Evolutionary conservation across 2,888 invertebrate species (phyloP).

Genomic region (Sisyra terminalis): DNA sequence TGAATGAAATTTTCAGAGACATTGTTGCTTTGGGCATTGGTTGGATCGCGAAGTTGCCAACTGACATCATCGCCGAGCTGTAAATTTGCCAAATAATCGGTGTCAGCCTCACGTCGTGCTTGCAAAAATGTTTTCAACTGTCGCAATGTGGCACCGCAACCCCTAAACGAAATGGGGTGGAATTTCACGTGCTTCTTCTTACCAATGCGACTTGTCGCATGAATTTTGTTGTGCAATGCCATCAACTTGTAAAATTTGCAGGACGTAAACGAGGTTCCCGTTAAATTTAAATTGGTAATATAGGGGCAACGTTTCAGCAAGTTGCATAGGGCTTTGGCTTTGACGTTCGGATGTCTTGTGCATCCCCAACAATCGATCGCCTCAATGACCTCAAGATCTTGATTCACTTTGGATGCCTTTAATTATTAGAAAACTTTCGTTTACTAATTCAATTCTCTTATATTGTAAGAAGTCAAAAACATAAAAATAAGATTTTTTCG

Average conservation of each 20-base stretch:
- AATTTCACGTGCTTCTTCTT: background rate
- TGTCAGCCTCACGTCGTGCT: background rate
- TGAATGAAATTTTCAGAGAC: background rate
- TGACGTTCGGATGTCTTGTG: background rate
- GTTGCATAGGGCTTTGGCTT: background rate
- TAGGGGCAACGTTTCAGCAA: background rate
- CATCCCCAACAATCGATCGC: background rate
- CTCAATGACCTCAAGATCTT: background rate
- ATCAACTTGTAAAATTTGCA: conserved; percentile 1
- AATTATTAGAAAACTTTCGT: background rate
- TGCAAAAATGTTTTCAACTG: conserved; percentile 1
- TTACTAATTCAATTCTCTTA: too few species aligned
- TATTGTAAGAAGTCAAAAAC: too few species aligned
- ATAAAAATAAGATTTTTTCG: too few species aligned
- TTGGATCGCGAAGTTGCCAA: background rate
- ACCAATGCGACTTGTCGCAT: background rate
- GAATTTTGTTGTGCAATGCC: background rate
- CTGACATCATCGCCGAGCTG: background rate
- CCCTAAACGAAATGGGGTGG: background rate
- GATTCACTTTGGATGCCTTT: background rate
- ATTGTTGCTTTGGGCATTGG: background rate
- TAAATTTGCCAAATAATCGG: background rate
- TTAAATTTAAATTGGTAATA: background rate
- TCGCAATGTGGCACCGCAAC: background rate
- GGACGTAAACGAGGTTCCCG: background rate